Percentiles rank a stretch among this genome's conserved stretches.
Evolutionary conservation across 2,888 invertebrate species (phyloP).

Genomic region (Pandemis heparana): DNA sequence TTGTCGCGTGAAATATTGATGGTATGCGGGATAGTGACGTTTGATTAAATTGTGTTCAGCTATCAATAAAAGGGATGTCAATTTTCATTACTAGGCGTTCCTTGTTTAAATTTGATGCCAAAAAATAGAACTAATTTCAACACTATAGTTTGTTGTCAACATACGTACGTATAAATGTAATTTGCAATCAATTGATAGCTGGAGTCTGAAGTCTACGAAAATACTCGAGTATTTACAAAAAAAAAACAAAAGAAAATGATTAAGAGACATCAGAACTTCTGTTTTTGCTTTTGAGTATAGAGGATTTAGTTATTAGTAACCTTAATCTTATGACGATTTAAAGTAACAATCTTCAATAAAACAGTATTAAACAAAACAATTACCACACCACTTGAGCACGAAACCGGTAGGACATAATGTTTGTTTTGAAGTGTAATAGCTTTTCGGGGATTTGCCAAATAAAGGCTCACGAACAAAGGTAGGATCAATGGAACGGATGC

Average conservation of each 20-base stretch:
- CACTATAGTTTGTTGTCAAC: no score
- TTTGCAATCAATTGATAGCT: no score
- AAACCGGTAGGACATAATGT: conserved; percentile 51
- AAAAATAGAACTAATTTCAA: no score
- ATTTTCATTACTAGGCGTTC: neutral
- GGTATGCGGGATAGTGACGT: neutral
- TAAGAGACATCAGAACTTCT: no score
- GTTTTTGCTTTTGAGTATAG: no score
- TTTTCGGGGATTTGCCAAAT: conserved; percentile 50
- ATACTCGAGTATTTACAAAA: no score
- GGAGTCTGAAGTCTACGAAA: no score
- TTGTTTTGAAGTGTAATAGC: conserved; percentile 51
- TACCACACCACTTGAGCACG: neutral
- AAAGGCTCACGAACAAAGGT: conserved; percentile 72
- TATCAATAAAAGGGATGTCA: conserved; percentile 1
- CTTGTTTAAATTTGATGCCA: neutral
- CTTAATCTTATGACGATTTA: neutral
- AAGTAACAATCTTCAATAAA: neutral
- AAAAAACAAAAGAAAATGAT: no score
- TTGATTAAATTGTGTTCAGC: neutral
- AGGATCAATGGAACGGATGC: conserved; percentile 78
- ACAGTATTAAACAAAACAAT: neutral
- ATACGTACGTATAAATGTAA: no score
- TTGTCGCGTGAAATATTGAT: neutral
- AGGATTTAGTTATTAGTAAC: no score